These are phyloP conservation scores for Maccullochella peelii DNA, from an alignment of 2,113 vertebrate genomes.

Conservation along the genomic window DNA sequence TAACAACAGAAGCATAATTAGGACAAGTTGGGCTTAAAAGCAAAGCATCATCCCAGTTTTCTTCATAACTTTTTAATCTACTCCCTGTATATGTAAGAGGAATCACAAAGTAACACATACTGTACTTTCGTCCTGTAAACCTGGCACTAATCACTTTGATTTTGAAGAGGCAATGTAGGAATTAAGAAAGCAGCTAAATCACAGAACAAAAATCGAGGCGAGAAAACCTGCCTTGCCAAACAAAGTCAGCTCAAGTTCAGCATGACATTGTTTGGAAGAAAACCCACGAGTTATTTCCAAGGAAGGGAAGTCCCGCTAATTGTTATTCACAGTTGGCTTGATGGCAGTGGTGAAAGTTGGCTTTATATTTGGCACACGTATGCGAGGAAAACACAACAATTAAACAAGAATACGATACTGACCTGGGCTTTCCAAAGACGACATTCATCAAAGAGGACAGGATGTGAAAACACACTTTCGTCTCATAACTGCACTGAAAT, in stretches of 20 bases:
- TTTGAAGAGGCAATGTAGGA: slow-evolving; percentile 7
- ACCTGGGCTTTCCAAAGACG: slow-evolving; percentile 2
- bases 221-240: slow-evolving; percentile 12
- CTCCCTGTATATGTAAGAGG: background rate
- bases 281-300: slow-evolving; percentile 35
- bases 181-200: slow-evolving; percentile 14
- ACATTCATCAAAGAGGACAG: background rate
- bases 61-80: background rate
- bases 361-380: slow-evolving; percentile 59
- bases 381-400: slow-evolving; percentile 31
- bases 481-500: slow-evolving; percentile 17
- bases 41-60: background rate
- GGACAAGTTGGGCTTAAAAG: background rate
- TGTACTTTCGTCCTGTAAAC: slow-evolving; percentile 21
- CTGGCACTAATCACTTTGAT: background rate
- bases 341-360: slow-evolving; percentile 29
- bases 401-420: slow-evolving; percentile 22
- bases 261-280: slow-evolving; percentile 48
- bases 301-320: slow-evolving; percentile 46
- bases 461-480: background rate
- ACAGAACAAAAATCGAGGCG: background rate
- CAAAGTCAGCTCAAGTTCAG: slow-evolving; percentile 24
- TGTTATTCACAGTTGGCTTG: slow-evolving; percentile 55
- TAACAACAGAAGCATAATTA: no score
- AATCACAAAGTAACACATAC: background rate